Evolutionary conservation across 2,888 invertebrate species (phyloP), one percentile per base, ranked within the genome.

Genomic region (Diarsia mendica): DNA sequence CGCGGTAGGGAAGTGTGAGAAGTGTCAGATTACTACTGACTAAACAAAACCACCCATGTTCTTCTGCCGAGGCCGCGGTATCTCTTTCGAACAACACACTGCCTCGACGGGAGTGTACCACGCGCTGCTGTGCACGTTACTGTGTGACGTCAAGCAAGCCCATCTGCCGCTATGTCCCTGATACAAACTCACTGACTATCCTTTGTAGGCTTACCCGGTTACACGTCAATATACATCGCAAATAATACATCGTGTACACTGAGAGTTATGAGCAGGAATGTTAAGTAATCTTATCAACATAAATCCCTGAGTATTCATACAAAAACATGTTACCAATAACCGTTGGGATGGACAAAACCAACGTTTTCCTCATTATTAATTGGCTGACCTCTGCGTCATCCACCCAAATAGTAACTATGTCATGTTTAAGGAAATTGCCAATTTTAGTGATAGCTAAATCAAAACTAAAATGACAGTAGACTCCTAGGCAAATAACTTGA

Each of bases 191-290:
- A 20, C 33, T 39, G 15, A 39, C 28, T 75, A 49, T 61, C 65
- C 68, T 75, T 71, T 55, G 49, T 63, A 18, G 49, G 75, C 48
- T 28, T 2, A 28, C 28, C 18, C 44, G 75, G 33, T 48, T 48
- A 61, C 53, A 39, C 44, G 13, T 13, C 44, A 63, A 63, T 39
- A 39, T 18, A 49, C 11, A 74, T 23, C 49, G 74, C 39, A 39
- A 18, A 28, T 39, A 20, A n/a, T 11, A 20, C 20, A 3, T 44
- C 2, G 18, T 44, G 18, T 68, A 44, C 28, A 68, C 44, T n/a
- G 5, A 63, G n/a, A 63, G 20, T 72, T 60, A 73, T 18, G 44
- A 48, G 15, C 9, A 15, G 23, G 6, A 49, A 72, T 20, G 4
- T 60, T 9, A 49, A n/a, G 23, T n/a, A 23, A 68, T 55, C 13